Evolutionary conservation across 2,113 vertebrate species (phyloP), one percentile per base, ranked within the genome.

Genomic region (Paratilapia polleni): DNA sequence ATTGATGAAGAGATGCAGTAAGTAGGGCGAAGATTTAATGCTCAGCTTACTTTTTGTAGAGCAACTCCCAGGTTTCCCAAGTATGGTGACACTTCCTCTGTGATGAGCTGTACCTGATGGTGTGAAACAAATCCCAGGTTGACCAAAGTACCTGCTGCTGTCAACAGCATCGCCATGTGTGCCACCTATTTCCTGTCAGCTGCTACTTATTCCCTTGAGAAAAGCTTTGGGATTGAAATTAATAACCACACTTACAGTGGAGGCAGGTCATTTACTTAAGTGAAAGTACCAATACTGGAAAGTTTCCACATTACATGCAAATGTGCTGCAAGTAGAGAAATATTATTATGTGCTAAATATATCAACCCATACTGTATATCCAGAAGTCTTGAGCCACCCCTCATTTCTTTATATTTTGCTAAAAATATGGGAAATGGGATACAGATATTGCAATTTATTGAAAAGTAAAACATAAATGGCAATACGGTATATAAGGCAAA

Each of bases 41-140:
- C 60, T 60, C 26, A 73, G 41, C 60, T 82, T 58, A 80, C 77
- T 91, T 87, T 90, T 90, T 89, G 81, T 79, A 64, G 88, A 87
- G 75, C 89, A 83, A 87, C 86, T 93, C 88, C 83, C 85, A 83
- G 49, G 86, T 89, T 90, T 80, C 89, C 64, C 49, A 58, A 68
- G 64, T 34, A 26, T 6, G 9, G 80, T 82, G 86, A 90, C 89
- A 84, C 87, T 60, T 83, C 15, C 22, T 83, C 20, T 36, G 78
- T 86, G 82, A 80, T 15, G 52, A 82, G 85, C 52, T 22, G 81
- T 68, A 89, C 80, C 85, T 92, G 90, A 92, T n/a, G 77, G 76
- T n/a, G 56, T 54, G 82, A 85, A 86, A 90, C 81, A 89, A 87
- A 75, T 93, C 91, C 93, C 92, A 77, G 57, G 89, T 83, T 83